Conservation (phyloP, 2,797 vertebrate species). For the Garrulus glandarius region DNA sequence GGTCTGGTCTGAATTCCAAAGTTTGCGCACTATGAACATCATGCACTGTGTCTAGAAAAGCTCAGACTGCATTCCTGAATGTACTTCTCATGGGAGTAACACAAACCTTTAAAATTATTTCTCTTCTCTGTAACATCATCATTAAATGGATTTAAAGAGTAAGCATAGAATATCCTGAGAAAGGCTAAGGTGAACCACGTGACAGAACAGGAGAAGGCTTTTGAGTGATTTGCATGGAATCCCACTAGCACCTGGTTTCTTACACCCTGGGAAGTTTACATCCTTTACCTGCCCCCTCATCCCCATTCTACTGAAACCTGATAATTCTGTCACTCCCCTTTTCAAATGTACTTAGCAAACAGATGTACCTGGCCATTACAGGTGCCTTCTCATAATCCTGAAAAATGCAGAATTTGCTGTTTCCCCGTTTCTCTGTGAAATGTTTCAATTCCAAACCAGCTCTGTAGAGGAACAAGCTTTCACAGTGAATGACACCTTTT, state of each 20-base stretch:
- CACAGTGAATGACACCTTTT: background rate
- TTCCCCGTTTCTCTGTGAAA: background rate
- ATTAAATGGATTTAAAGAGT: background rate
- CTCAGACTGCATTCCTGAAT: background rate
- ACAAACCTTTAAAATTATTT: background rate
- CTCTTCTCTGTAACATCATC: background rate
- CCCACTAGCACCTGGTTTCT: background rate
- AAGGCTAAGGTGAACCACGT: background rate
- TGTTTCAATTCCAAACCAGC: background rate
- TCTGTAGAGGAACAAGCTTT: background rate
- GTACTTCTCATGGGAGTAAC: background rate
- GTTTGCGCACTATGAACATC: background rate
- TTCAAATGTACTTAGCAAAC: background rate
- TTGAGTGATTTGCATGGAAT: background rate
- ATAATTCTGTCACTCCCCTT: background rate
- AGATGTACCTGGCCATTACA: background rate
- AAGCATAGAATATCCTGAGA: background rate
- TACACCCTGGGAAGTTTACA: background rate
- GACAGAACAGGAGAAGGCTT: background rate
- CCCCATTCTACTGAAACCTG: rapidly evolving
- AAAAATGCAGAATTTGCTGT: background rate
- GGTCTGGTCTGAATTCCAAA: background rate
- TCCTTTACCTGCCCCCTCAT: background rate
- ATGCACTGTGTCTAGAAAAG: background rate
- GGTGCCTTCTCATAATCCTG: background rate